These are phyloP conservation scores for Charanyca ferruginea DNA, from an alignment of 2,888 invertebrate species.

Conservation along the genomic window DNA sequence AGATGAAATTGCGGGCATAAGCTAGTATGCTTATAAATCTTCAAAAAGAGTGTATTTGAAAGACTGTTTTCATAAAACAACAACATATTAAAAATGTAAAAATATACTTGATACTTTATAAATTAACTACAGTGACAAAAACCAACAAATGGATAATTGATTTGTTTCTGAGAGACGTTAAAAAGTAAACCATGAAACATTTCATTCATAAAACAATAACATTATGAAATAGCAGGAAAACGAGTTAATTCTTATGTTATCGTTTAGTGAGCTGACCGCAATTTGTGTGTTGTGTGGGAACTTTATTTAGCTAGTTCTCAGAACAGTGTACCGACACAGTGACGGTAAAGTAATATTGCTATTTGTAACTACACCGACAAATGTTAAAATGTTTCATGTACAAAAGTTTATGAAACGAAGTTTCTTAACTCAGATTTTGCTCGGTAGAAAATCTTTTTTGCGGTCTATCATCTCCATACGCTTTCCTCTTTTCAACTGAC, in stretches of 20 bases:
- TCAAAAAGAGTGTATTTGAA: too few relatives aligned
- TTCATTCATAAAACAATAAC: constrained; percentile 41
- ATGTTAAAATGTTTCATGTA: too few relatives aligned
- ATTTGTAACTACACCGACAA: too few relatives aligned
- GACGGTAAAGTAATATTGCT: too few relatives aligned
- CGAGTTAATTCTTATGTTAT: constrained; percentile 9
- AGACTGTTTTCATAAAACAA: too few relatives aligned
- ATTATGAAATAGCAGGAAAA: constrained; percentile 43
- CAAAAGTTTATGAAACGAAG: too few relatives aligned
- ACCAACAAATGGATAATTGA: constrained; percentile 5
- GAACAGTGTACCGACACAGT: neutral
- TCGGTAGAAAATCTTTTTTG: too few relatives aligned
- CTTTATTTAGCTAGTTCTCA: constrained; percentile 9
- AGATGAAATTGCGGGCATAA: too few relatives aligned
- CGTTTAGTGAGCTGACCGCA: constrained; percentile 23
- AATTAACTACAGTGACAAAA: neutral
- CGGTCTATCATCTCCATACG: too few relatives aligned
- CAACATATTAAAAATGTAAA: neutral
- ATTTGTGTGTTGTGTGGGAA: neutral
- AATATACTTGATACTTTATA: neutral
- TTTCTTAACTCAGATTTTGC: too few relatives aligned
- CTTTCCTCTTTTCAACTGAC: too few relatives aligned
- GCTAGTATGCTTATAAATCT: too few relatives aligned
- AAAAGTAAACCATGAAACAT: constrained; percentile 2
- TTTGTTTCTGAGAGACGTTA: neutral